A percentile compares a stretch with the other conserved stretches of the same genome.
These are phyloP conservation scores for Napeogenes inachia DNA, from an alignment of 2,888 invertebrate species.

Conservation along the genomic window DNA sequence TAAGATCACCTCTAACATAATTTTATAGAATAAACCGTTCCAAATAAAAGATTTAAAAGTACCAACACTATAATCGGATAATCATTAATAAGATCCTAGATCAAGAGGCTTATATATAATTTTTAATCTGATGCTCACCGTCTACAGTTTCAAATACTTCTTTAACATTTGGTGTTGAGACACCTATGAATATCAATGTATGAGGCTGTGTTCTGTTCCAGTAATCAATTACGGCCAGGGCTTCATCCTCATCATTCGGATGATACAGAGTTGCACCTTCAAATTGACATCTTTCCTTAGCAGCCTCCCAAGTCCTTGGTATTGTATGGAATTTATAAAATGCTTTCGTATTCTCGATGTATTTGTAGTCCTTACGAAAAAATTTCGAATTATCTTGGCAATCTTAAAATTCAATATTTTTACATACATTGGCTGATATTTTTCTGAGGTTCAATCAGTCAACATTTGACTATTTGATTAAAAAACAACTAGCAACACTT, in stretches of 20 bases:
- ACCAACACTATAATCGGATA: too few species aligned
- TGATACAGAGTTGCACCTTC: constrained; percentile 57
- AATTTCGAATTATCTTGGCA: constrained; percentile 45
- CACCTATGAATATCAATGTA: constrained; percentile 43
- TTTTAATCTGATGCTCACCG: constrained; percentile 31
- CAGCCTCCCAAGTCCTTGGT: constrained; percentile 48
- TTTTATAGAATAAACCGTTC: too few species aligned
- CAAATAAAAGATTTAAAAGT: too few species aligned
- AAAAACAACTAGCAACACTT: neutral
- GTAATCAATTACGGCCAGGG: constrained; percentile 35
- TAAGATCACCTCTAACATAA: too few species aligned
- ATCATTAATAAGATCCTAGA: too few species aligned
- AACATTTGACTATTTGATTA: constrained; percentile 8
- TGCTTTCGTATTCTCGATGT: constrained; percentile 40
- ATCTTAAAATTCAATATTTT: constrained; percentile 38
- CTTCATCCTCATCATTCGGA: constrained; percentile 49
- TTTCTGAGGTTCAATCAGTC: neutral
- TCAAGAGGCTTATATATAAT: too few species aligned
- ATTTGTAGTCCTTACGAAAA: constrained; percentile 58
- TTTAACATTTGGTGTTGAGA: constrained; percentile 44
- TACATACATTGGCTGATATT: neutral
- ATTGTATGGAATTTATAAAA: constrained; percentile 61
- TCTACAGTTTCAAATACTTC: constrained; percentile 51
- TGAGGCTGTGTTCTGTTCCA: constrained; percentile 42
- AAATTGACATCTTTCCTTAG: constrained; percentile 44